These are phyloP conservation scores for Ceriagrion tenellum DNA, from an alignment of 2,888 invertebrate genomes.

Conservation along the genomic window DNA sequence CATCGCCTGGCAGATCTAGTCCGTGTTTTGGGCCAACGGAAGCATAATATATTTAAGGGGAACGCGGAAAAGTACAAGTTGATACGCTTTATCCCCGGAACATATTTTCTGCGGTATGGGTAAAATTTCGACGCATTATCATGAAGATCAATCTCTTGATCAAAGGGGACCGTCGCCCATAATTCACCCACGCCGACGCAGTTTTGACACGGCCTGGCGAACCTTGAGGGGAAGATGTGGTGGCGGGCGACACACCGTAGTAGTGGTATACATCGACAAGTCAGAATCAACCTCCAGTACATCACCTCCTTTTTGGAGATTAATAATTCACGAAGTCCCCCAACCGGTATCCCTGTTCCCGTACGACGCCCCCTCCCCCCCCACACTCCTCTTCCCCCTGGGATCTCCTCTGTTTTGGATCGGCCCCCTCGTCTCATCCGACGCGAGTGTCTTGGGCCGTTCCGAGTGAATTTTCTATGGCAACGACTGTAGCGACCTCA, in stretches of 20 bases:
- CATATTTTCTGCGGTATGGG: neutral
- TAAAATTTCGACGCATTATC: neutral
- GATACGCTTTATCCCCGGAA: neutral
- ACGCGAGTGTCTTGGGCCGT: constrained; percentile 56
- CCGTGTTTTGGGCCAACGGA: neutral
- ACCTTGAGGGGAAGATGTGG: neutral
- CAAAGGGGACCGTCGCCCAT: constrained; percentile 26
- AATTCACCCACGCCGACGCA: neutral
- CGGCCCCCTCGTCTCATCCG: constrained; percentile 47
- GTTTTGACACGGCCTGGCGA: constrained; percentile 6
- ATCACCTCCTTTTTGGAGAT: constrained; percentile 53
- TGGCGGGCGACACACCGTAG: constrained; percentile 30
- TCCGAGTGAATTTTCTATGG: constrained; percentile 61
- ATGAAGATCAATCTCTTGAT: constrained; percentile 12
- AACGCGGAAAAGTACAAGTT: neutral
- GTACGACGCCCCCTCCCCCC: neutral
- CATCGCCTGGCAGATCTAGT: neutral
- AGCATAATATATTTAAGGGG: neutral
- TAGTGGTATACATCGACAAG: constrained; percentile 54
- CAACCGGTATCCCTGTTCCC: constrained; percentile 13
- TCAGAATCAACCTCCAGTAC: constrained; percentile 52
- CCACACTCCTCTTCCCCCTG: neutral
- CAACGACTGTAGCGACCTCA: constrained; percentile 45
- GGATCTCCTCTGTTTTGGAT: constrained; percentile 15
- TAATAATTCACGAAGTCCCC: constrained; percentile 56